phyloP scores from a whole-genome alignment of 2,797 vertebrate species.

The Argyrosomus regius region DNA sequence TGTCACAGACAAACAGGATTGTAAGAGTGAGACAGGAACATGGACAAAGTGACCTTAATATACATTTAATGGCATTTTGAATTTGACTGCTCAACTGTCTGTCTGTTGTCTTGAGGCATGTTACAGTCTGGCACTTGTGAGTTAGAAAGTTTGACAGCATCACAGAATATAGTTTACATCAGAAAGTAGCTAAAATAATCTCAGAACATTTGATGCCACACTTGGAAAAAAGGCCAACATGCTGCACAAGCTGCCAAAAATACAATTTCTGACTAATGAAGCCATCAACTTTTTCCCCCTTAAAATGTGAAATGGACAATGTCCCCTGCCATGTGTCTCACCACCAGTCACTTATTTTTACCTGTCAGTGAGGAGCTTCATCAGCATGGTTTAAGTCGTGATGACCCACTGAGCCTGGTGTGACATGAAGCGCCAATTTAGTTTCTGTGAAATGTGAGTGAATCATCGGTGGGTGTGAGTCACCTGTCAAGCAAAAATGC shows the following conservation, averaged over 20 bases:
- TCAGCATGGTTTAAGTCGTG: background rate
- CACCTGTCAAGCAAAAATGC: too few species aligned
- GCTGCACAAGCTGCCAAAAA: background rate
- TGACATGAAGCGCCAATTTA: background rate
- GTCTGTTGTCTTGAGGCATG: background rate
- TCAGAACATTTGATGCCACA: background rate
- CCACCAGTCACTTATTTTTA: background rate
- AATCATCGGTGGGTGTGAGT: too few species aligned
- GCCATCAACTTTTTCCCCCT: background rate
- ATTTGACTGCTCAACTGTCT: slow-evolving; percentile 36
- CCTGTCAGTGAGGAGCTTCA: background rate
- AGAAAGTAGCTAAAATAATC: background rate
- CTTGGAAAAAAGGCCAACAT: background rate
- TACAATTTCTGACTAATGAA: background rate
- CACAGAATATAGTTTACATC: background rate
- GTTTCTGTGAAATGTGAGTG: background rate
- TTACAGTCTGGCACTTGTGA: background rate
- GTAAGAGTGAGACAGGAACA: slow-evolving; percentile 37
- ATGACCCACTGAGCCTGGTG: background rate
- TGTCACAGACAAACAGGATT: slow-evolving; percentile 48
- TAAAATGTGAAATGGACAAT: background rate
- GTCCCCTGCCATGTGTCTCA: background rate
- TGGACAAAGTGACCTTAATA: slow-evolving; percentile 62
- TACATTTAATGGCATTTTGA: slow-evolving; percentile 60
- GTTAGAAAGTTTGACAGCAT: background rate